Evolutionary conservation across 2,888 invertebrate species (phyloP).

Genomic region (Plebejus argus): DNA sequence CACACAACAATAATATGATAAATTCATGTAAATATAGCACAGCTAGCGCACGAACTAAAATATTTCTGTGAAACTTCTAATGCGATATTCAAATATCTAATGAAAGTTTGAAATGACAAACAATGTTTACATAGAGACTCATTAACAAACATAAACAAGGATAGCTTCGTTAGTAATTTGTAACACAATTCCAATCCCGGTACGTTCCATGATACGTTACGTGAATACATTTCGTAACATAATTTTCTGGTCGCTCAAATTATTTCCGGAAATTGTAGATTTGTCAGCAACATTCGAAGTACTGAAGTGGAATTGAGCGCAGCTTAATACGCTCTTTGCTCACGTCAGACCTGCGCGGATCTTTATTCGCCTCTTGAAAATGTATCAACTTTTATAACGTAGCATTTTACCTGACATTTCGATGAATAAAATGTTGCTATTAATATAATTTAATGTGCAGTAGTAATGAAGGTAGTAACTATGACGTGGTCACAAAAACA

Average conservation of each 20-base stretch:
- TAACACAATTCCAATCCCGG: conserved; percentile 10
- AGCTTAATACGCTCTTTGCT: conserved; percentile 18
- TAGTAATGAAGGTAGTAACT: too few species aligned
- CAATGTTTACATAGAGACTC: not conserved
- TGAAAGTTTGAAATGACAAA: not conserved
- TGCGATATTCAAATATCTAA: conserved; percentile 1
- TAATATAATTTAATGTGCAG: too few species aligned
- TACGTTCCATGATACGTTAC: not conserved
- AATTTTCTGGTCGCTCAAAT: conserved; percentile 19
- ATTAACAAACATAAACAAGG: conserved; percentile 3
- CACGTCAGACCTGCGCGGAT: not conserved
- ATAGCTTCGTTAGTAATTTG: conserved; percentile 16
- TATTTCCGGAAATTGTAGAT: conserved; percentile 27
- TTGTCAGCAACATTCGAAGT: conserved; percentile 32
- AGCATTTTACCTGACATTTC: not conserved
- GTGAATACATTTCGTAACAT: conserved; percentile 8
- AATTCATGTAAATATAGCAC: not conserved
- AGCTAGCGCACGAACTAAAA: conserved; percentile 5
- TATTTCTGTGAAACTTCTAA: not conserved
- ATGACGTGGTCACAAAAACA: too few species aligned
- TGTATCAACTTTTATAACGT: not conserved
- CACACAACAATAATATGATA: not conserved
- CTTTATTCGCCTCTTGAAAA: conserved; percentile 19
- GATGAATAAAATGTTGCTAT: not conserved
- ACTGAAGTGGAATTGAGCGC: conserved; percentile 11